phyloP scores from a whole-genome alignment of 30 jellyfish, hydroid and myxozoan species.

The Hydractinia symbiolongicarpus region DNA sequence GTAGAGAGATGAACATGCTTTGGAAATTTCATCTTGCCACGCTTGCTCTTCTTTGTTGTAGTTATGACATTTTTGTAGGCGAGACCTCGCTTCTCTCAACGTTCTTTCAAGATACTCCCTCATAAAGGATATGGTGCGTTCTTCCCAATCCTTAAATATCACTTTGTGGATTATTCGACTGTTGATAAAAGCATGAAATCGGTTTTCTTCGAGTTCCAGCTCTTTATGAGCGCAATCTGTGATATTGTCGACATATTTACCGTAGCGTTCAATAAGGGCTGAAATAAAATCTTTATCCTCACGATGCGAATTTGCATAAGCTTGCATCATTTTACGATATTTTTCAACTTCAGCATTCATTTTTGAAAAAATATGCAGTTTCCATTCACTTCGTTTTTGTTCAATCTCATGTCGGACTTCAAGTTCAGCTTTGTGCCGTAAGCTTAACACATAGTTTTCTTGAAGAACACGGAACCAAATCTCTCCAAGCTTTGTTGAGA shows the following conservation, averaged over 20 bases:
- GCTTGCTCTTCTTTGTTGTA: background rate
- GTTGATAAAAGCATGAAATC: background rate
- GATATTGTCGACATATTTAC: too few relatives aligned
- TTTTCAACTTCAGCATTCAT: too few relatives aligned
- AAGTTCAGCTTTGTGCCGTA: background rate
- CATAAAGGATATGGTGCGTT: constrained; percentile 1
- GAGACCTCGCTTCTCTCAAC: background rate
- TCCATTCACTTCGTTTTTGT: constrained; percentile 1
- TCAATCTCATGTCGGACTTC: constrained; percentile 14
- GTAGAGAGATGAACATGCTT: background rate
- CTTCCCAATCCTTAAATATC: constrained; percentile 11
- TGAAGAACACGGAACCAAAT: constrained; percentile 12
- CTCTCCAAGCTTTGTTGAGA: background rate
- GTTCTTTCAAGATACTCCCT: background rate
- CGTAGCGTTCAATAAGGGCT: too few relatives aligned
- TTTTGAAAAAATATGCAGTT: background rate
- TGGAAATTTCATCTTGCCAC: constrained; percentile 2
- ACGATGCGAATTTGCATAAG: too few relatives aligned
- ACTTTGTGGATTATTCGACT: background rate
- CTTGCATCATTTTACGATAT: too few relatives aligned
- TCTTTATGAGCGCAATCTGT: background rate
- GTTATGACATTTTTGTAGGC: background rate
- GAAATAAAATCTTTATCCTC: too few relatives aligned
- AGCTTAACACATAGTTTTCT: constrained; percentile 21
- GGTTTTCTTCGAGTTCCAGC: background rate